A percentile compares a stretch with the other conserved stretches of the same genome.
These are phyloP conservation scores for Melinaea marsaeus DNA, from an alignment of 2,888 invertebrate genomes.

Conservation along the genomic window DNA sequence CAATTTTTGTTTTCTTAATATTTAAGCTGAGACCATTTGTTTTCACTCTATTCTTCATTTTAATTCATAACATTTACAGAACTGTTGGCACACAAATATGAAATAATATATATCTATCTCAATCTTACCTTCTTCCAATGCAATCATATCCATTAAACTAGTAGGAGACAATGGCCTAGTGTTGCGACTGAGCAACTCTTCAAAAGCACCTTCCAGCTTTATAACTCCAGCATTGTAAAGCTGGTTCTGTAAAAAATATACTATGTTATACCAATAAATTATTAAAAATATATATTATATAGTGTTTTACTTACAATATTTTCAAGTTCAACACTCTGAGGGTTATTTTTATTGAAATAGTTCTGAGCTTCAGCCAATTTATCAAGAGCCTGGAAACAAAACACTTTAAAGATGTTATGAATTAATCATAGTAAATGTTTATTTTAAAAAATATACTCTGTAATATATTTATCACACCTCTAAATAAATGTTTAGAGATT, in stretches of 20 bases:
- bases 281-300: background rate
- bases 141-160: slow-evolving; percentile 91
- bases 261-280: background rate
- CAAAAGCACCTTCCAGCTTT: slow-evolving; percentile 91
- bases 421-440: no score
- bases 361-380: slow-evolving; percentile 90
- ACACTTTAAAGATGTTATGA: background rate
- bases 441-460: no score
- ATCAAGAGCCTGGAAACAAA: slow-evolving; percentile 84
- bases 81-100: no score
- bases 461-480: slow-evolving; percentile 54
- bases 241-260: slow-evolving; percentile 73
- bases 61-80: no score
- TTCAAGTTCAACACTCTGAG: slow-evolving; percentile 94
- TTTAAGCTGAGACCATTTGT: no score
- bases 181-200: slow-evolving; percentile 89
- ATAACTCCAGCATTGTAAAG: slow-evolving; percentile 90
- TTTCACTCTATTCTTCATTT: no score
- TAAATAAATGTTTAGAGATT: slow-evolving; percentile 71
- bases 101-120: no score
- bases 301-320: slow-evolving; percentile 86
- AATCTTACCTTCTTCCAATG: slow-evolving; percentile 86
- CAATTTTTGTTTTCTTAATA: no score
- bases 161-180: slow-evolving; percentile 92
- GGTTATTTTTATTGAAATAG: slow-evolving; percentile 95